Base-by-base conservation (phyloP, 2,888 invertebrate species). In the Cephus runcator region DNA sequence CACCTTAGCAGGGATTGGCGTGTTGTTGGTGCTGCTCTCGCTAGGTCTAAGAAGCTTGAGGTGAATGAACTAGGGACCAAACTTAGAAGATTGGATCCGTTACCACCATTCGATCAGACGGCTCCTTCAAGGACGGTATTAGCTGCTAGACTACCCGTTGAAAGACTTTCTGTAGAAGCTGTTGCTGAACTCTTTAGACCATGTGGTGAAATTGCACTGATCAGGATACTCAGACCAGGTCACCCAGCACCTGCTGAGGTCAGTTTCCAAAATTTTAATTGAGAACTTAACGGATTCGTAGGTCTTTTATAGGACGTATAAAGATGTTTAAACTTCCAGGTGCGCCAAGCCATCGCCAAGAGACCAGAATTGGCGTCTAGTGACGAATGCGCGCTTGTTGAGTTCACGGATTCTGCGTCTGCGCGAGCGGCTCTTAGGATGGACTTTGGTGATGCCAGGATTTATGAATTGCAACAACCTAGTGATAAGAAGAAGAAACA, bases 1-100 rank as follows among this genome's bases (percentile, higher is more conserved):
- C 97, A 98, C 88, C 92, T 98, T 79, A 97, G 98, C 23, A 97
- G 97, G 90, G 98, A 98, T 90, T 98, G 98, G 97, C 94, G 97
- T 82, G 96, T 97, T 34, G 98, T 98, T 12, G 98, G 98, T 1
- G 95, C 96, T 88, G 97, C 98, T 56, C 93, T 98, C 82, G 93
- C 95, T 69, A 97, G 96, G 69, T 95, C 95, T 3, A 94, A 94
- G 31, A 96, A 95, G 85, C 93, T 98, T 83, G 96, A 98, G 92
- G 96, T 99, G 75, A 98, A 98, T 91, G 96, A 97, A 81, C 94
- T 95, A 80, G 97, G 97, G 34, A 98, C 98, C 0, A 99, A 98
- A 91, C 93, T 99, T 75, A 93, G 98, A 30, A 94, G 98, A 77
- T 92, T 96, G 71, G 96, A 97, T 33, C 95, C 98, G 0, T 92